These are phyloP conservation scores for Pollimyrus isidori DNA, from an alignment of 2,113 vertebrate genomes.

Conservation along the genomic window DNA sequence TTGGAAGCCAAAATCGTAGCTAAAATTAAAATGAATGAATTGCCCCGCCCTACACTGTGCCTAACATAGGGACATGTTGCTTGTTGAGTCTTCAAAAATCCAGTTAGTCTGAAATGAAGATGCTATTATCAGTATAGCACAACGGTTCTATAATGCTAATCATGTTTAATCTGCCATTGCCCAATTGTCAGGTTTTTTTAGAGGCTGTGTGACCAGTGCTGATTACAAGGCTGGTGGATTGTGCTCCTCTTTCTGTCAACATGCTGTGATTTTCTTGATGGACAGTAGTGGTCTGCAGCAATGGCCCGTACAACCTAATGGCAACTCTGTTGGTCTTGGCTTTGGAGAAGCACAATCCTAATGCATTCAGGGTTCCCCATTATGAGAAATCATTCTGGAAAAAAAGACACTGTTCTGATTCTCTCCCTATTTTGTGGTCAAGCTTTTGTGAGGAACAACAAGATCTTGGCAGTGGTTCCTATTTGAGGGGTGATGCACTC, in stretches of 20 bases:
- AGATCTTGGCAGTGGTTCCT: slow-evolving; percentile 1
- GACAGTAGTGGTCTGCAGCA: background rate
- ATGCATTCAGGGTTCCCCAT: slow-evolving; percentile 8
- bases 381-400: slow-evolving; percentile 16
- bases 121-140: background rate
- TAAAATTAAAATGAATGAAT: background rate
- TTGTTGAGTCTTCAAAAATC: background rate
- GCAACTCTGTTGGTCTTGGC: slow-evolving; percentile 2
- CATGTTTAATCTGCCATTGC: background rate
- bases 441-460: slow-evolving; percentile 18
- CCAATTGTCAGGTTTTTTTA: background rate
- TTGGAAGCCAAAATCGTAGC: background rate
- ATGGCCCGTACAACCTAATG: background rate
- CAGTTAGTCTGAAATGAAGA: background rate
- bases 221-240: background rate
- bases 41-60: background rate
- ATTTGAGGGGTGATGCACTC: background rate
- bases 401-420: slow-evolving; percentile 18
- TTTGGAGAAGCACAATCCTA: background rate
- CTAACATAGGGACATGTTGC: background rate
- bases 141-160: background rate
- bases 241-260: background rate
- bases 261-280: background rate
- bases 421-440: background rate
- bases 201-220: background rate